Evolutionary conservation across 2,797 vertebrate species (phyloP), one percentile per base, ranked within the genome.

Genomic region (Pipistrellus kuhlii): DNA sequence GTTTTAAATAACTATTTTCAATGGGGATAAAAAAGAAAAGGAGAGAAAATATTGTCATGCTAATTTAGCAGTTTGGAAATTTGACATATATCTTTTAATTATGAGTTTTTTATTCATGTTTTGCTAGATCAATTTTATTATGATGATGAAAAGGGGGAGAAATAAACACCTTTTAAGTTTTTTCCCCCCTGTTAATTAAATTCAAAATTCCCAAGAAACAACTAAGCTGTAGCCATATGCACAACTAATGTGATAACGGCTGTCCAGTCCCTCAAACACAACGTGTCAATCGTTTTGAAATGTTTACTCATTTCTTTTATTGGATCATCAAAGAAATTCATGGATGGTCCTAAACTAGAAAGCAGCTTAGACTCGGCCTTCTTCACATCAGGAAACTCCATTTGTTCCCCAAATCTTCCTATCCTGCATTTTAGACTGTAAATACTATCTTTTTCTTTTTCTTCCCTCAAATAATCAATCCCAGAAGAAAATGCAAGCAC

Each of bases 1-100:
- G 38, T 91, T 96, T 94, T 88, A 84, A 81, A 91, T 76, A 92
- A 85, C 21, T 82, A 25, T 25, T 91, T 85, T 44, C 27, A 78
- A 0, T 27, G 93, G n/a, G 6, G 20, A 41, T 41, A 90, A 38
- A 55, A 44, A 10, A 8, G 9, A 41, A 88, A 48, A 91, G n/a
- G 90, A 59, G 30, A 77, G 15, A 66, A 77, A 81, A 89, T 66
- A 91, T 69, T 81, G 93, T 35, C 76, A 73, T 75, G 18, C 5
- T 77, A 77, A 85, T 66, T 90, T 80, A 85, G 20, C 88, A 81
- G 20, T 82, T 85, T 93, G 35, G 46, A 91, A 89, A 68, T 83
- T 78, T 18, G 35, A 71, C 17, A 62, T 75, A 3, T 32, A 11
- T 46, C 8, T 30, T 90, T 84, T n/a, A 93, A 81, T 44, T 44